Evolutionary conservation across 1,140 invertebrate genomes (phyloP).

Genomic region (Drosophila sp.): DNA sequence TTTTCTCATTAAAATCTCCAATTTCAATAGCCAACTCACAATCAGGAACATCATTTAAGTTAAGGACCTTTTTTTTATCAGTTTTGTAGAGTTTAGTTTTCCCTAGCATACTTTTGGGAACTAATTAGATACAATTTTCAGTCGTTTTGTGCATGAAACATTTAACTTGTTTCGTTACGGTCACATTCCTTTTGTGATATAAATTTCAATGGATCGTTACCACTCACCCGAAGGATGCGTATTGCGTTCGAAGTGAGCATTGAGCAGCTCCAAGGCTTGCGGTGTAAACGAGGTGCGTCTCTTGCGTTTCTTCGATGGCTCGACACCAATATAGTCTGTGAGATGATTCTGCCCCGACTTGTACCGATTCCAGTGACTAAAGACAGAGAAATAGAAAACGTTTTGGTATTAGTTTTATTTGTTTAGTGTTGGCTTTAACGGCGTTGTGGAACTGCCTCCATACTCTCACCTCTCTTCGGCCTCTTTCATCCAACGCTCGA

Average conservation of each 20-base stretch:
- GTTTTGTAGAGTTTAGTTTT: no score
- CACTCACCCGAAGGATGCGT: slow-evolving; percentile 97
- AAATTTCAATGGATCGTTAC: slow-evolving; percentile 64
- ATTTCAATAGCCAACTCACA: no score
- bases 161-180: background rate
- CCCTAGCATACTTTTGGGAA: no score
- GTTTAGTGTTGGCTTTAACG: slow-evolving; percentile 22
- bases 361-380: slow-evolving; percentile 88
- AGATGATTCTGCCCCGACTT: slow-evolving; percentile 95
- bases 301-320: slow-evolving; percentile 98
- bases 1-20: no score
- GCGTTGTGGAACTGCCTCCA: slow-evolving; percentile 80
- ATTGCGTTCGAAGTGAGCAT: slow-evolving; percentile 97
- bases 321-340: slow-evolving; percentile 97
- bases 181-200: background rate
- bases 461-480: slow-evolving; percentile 95
- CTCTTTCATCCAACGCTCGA: slow-evolving; percentile 99
- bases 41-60: no score
- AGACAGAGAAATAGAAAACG: background rate
- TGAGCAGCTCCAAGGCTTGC: slow-evolving; percentile 96
- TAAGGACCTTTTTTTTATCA: no score
- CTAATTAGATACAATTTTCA: no score
- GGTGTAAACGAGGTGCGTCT: slow-evolving; percentile 98
- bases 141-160: background rate
- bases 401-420: slow-evolving; percentile 23